Evolutionary conservation across 2,888 invertebrate genomes (phyloP), one percentile per base, ranked within the genome.

Genomic region (Drosophila acutilabella): DNA sequence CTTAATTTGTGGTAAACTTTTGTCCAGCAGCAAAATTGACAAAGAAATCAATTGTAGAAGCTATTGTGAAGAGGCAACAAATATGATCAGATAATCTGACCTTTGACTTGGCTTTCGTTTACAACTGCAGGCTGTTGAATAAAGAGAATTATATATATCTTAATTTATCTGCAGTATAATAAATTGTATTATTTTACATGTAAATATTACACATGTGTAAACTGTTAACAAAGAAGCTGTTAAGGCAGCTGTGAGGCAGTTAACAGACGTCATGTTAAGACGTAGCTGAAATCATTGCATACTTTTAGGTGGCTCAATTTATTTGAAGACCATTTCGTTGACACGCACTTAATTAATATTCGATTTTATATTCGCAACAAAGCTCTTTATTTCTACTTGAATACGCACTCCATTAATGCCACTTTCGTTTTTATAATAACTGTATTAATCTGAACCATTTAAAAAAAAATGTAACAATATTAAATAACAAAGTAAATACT

Each of bases 401-500:
- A 16, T 42, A 52, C n/a, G 14, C 2, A 52, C 10, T 18, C 23
- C 26, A 36, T 1, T 2, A 20, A 33, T 53, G 53, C 60, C 20
- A 60, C 56, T 53, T 40, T 58, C 38, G 50, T 58, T 51, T 44
- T n/a, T 36, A 57, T 41, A 11, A n/a, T 18, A 36, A 45, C 53
- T 58, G 48, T 26, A 66, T 60, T 57, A 44, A 26, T 42, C 54
- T 33, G 23, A 51, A 56, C 20, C 20, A 0, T 36, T 41, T 33
- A 30, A 48, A 60, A 64, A 64, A 47, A 20, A 40, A 13, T 45
- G 26, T 52, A 20, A 53, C 20, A 51, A 23, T 51, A 58, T 76
- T 8, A 51, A 67, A 64, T 30, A 51, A 51, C 10, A 42, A n/a
- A 64, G 36, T 68, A 70, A 81, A 81, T 78, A 78, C 58, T 87